Base-by-base conservation (phyloP, 1,140 invertebrate genomes). In the Pygmarrhopalites habei region DNA sequence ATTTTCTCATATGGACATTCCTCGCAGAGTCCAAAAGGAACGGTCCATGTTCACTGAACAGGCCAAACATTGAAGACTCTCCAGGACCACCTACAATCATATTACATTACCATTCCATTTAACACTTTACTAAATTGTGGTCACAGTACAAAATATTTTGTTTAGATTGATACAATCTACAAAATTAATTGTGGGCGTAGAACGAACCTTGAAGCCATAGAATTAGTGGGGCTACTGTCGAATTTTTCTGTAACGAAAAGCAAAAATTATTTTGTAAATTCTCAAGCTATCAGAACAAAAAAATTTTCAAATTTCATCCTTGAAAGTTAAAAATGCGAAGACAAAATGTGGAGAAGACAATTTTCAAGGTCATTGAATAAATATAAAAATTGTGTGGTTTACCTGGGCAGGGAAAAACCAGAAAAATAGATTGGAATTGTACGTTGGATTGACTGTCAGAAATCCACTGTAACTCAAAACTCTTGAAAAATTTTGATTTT, bases 381-480 rank as follows among this genome's bases (percentile, higher is more conserved):
- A 2, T 7, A 56, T 17, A 32, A 29, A 44, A 58, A 43, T 4
- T 43, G n/a, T 19, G 43, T 62, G n/a, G 58, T 72, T 74, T 70
- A 78, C 78, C 73, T 73, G 72, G 1, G 78, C 73, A 28, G 78
- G 77, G 60, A 80, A 79, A 69, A 77, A 80, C 79, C 79, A 80
- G 72, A 80, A 80, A 69, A 79, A 80, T 70, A 79, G 73, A 66
- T 80, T 79, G 43, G 77, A 79, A 58, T 77, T 74, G 65, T 71
- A 75, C 1, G 71, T 71, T 64, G 75, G 72, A 62, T 80, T 77
- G 32, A 80, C 79, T 35, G 77, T 79, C 17, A 80, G 71, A 61
- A 74, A 79, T n/a, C 79, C 79, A 15, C 78, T 73, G 70, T 78
- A 74, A 56, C 74, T 75, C n/a, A n/a, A n/a, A n/a, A n/a, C n/a